Base-by-base conservation (phyloP, 2,113 vertebrate genomes). In the Symphodus melops region DNA sequence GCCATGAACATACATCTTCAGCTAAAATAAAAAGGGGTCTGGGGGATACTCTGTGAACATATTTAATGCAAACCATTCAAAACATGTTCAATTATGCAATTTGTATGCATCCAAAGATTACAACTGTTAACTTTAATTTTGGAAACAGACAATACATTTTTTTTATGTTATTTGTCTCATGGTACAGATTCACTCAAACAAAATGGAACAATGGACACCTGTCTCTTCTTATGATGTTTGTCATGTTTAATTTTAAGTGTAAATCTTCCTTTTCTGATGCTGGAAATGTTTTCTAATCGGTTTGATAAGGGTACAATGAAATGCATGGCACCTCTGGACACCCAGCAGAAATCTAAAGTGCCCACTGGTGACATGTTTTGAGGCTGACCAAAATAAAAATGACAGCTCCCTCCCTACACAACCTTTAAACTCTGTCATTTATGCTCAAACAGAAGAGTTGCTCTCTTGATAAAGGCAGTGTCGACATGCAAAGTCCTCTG, bases 391-490 rank as follows among this genome's bases (percentile, higher is more conserved):
- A 39, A 51, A 58, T 1, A 21, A 51, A 25, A 39, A 7, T 66
- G 68, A 25, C 68, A 71, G 56, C 7, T 39, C 28, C 8, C 49
- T n/a, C 11, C 55, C 8, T 19, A 39, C 9, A n/a, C n/a, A 48
- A 5, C 4, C 9, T 49, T 48, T 9, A 70, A 59, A 59, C 36
- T 51, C 13, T 33, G 14, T 59, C 7, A 8, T 9, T 20, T 36
- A 3, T 66, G 49, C 49, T 39, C 48, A 53, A 66, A 23, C 9
- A 23, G 25, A 58, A 37, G 9, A 25, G 9, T 64, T 46, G 25
- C n/a, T 19, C 14, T 37, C 48, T 48, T 73, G n/a, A 56, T 60
- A 59, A 66, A 36, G 44, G 54, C 54, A 53, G 23, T 42, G 21
- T 33, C 17, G 5, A 1, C 8, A 8, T 55, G 21, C 10, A 21